A percentile compares a stretch with the other conserved stretches of the same genome.
Conservation (phyloP, 2,888 invertebrate genomes). For the Dryobota labecula region DNA sequence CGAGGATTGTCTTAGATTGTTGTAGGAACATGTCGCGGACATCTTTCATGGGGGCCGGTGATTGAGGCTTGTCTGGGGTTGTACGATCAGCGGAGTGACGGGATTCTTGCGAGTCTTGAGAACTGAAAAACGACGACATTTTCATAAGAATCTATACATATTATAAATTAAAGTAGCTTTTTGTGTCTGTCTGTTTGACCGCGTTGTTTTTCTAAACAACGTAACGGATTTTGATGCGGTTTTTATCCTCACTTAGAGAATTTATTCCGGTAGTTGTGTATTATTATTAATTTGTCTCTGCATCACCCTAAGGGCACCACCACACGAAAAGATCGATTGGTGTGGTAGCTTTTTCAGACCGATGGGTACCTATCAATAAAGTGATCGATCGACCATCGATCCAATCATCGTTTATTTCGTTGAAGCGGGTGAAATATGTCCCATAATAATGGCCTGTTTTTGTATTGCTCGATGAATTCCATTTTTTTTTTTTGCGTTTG, state of each 20-base stretch:
- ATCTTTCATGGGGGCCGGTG: conserved; percentile 91
- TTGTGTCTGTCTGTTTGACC: neutral
- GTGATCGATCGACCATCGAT: too few relatives aligned
- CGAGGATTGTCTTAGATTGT: conserved; percentile 93
- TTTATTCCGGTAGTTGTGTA: neutral
- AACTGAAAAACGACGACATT: conserved; percentile 51
- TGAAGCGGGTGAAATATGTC: too few relatives aligned
- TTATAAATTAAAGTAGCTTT: too few relatives aligned
- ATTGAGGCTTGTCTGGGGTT: conserved; percentile 70
- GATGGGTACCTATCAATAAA: too few relatives aligned
- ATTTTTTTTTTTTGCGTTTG: too few relatives aligned
- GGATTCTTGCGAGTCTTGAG: conserved; percentile 76
- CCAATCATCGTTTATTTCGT: too few relatives aligned
- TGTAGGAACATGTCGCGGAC: conserved; percentile 86
- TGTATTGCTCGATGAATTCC: too few relatives aligned
- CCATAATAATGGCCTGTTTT: too few relatives aligned
- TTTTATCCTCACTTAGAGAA: neutral
- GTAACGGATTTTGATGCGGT: neutral
- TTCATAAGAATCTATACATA: neutral
- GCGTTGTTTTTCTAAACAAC: neutral
- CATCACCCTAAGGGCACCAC: too few relatives aligned
- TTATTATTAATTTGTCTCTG: too few relatives aligned
- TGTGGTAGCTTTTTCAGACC: too few relatives aligned
- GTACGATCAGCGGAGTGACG: conserved; percentile 74
- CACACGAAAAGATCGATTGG: too few relatives aligned